phyloP scores from a whole-genome alignment of 2,888 invertebrate genomes.

The Dryobota labecula region DNA sequence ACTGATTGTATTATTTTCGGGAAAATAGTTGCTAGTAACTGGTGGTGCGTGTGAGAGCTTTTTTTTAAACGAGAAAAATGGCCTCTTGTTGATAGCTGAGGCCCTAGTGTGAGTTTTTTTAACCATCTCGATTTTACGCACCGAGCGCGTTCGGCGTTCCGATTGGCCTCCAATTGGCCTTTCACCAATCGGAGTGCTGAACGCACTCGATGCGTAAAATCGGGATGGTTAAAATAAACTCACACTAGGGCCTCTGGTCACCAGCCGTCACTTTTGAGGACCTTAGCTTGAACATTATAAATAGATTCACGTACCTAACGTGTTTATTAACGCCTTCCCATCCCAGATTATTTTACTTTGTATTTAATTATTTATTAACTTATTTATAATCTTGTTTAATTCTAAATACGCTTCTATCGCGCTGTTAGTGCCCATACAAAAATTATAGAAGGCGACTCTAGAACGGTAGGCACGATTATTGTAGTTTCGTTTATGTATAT shows the following conservation, averaged over 20 bases:
- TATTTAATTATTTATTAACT: too few relatives aligned
- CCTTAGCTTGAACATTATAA: neutral
- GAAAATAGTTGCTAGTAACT: neutral
- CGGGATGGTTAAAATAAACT: too few relatives aligned
- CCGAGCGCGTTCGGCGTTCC: too few relatives aligned
- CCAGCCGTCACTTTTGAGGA: neutral
- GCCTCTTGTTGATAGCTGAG: neutral
- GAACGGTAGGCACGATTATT: neutral
- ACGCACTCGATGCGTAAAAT: too few relatives aligned
- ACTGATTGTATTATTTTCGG: neutral
- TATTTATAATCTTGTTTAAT: neutral
- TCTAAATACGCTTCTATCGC: neutral
- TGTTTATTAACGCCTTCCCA: neutral
- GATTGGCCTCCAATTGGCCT: too few relatives aligned
- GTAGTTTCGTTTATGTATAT: neutral
- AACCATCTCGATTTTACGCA: too few relatives aligned
- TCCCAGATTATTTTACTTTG: neutral
- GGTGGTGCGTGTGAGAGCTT: neutral
- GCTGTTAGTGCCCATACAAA: neutral
- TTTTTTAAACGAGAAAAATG: neutral
- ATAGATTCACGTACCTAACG: neutral
- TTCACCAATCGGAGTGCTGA: too few relatives aligned
- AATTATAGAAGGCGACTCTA: conserved; percentile 4
- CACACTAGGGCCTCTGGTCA: too few relatives aligned
- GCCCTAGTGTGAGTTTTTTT: too few relatives aligned